Conservation (phyloP, 2,888 invertebrate genomes). For the Agapetus fuscipes region DNA sequence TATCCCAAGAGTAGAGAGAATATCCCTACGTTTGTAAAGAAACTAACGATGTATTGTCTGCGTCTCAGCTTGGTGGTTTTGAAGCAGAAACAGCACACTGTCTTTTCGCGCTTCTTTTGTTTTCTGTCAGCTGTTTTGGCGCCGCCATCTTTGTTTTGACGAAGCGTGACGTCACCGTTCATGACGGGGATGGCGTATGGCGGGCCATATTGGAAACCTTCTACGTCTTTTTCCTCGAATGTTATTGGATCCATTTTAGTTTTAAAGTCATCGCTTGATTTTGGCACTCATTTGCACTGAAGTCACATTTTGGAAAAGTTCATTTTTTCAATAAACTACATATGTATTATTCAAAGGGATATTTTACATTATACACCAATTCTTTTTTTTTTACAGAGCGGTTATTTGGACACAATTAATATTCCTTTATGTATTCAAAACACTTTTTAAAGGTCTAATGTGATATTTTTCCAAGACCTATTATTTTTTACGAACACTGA, state of each 20-base stretch:
- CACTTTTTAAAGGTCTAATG: too few species aligned
- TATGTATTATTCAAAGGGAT: too few species aligned
- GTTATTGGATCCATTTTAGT: slow-evolving; percentile 13
- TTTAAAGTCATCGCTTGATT: background rate
- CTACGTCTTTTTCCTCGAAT: slow-evolving; percentile 12
- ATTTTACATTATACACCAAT: too few species aligned
- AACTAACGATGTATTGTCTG: slow-evolving; percentile 59
- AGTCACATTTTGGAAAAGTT: too few species aligned
- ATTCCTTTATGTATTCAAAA: too few species aligned
- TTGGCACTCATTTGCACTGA: too few species aligned
- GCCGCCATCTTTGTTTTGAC: slow-evolving; percentile 45
- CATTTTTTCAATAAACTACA: too few species aligned
- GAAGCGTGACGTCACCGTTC: slow-evolving; percentile 44
- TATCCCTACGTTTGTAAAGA: slow-evolving; percentile 73
- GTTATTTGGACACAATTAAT: too few species aligned
- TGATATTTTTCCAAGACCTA: too few species aligned
- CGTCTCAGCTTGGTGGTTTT: slow-evolving; percentile 45
- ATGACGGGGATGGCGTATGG: slow-evolving; percentile 21
- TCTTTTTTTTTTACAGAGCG: too few species aligned
- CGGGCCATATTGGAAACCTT: slow-evolving; percentile 10
- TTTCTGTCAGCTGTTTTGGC: slow-evolving; percentile 43
- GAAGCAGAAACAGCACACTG: slow-evolving; percentile 46
- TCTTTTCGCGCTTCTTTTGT: slow-evolving; percentile 39
- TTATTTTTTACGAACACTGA: too few species aligned
- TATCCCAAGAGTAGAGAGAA: slow-evolving; percentile 74